A percentile compares a stretch with the other conserved stretches of the same genome.
These are phyloP conservation scores for Agraylea sexmaculata DNA, from an alignment of 1,140 invertebrate species.

Conservation along the genomic window DNA sequence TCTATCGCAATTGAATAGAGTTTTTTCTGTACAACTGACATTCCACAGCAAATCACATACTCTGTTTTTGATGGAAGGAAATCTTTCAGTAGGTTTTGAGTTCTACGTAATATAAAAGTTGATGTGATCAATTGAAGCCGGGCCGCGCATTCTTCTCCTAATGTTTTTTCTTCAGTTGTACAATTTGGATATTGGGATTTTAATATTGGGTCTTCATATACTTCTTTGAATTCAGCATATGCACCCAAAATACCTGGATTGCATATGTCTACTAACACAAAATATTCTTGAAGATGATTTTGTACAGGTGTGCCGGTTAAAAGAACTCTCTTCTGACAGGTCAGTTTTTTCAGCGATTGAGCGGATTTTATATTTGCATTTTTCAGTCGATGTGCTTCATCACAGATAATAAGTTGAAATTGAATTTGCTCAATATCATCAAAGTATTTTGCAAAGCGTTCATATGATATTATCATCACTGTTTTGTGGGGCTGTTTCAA, in stretches of 20 bases:
- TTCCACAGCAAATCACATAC: constrained; percentile 52
- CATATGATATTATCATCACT: constrained; percentile 63
- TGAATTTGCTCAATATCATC: constrained; percentile 42
- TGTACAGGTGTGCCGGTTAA: constrained; percentile 64
- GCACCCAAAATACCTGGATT: constrained; percentile 52
- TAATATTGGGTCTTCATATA: constrained; percentile 52
- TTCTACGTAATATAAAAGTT: constrained; percentile 53
- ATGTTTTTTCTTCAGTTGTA: constrained; percentile 29
- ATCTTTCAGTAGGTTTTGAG: constrained; percentile 53
- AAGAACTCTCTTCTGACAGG: constrained; percentile 43
- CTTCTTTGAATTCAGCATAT: constrained; percentile 39
- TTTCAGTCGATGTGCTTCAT: constrained; percentile 55
- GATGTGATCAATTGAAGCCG: constrained; percentile 46
- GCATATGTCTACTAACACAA: constrained; percentile 49
- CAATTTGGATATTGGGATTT: constrained; percentile 44
- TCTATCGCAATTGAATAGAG: constrained; percentile 39
- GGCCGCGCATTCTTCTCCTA: constrained; percentile 44
- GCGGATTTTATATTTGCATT: constrained; percentile 51
- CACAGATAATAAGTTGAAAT: constrained; percentile 56
- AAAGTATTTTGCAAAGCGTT: constrained; percentile 52
- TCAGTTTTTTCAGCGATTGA: constrained; percentile 32
- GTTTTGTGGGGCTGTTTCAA: constrained; percentile 28
- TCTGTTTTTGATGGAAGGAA: constrained; percentile 59
- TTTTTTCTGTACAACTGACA: constrained; percentile 42
- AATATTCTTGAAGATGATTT: constrained; percentile 62